These are phyloP conservation scores for Psammodynastes pulverulentus DNA, from an alignment of 2,113 vertebrate species.

Conservation along the genomic window DNA sequence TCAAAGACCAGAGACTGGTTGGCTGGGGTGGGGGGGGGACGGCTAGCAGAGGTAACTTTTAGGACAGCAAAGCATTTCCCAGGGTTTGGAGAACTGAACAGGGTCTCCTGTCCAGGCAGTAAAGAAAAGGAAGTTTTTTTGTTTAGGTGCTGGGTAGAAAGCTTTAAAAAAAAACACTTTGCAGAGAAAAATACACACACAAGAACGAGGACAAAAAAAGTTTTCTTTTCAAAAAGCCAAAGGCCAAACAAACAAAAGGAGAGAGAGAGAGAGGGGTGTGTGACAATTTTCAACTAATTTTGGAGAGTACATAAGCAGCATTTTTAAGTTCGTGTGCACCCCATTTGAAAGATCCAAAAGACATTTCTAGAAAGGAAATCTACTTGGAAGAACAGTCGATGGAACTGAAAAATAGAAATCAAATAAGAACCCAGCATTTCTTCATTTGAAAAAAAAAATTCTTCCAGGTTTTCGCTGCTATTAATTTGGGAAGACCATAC, in stretches of 20 bases:
- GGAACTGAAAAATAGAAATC: not conserved
- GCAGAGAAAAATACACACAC: not conserved
- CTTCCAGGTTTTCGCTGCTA: not conserved
- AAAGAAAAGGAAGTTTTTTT: not conserved
- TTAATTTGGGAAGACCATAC: not conserved
- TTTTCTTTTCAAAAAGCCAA: not conserved
- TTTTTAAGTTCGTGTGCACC: not conserved
- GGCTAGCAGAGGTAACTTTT: not conserved
- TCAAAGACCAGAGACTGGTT: conserved; percentile 51
- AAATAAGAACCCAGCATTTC: not conserved
- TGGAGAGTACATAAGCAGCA: not conserved
- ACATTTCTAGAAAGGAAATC: not conserved
- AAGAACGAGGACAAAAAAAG: not conserved
- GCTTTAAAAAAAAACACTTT: not conserved
- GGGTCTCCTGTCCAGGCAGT: not conserved
- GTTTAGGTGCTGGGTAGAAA: not conserved
- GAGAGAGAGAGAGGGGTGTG: no score
- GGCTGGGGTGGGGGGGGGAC: no score
- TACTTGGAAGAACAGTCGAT: not conserved
- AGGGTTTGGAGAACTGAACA: not conserved
- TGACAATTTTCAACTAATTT: not conserved
- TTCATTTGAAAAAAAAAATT: not conserved
- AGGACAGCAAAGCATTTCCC: not conserved
- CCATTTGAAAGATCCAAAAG: not conserved
- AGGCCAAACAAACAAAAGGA: not conserved